Evolutionary conservation across 2,113 vertebrate genomes (phyloP).

Genomic region (Neomonachus schauinslandi): DNA sequence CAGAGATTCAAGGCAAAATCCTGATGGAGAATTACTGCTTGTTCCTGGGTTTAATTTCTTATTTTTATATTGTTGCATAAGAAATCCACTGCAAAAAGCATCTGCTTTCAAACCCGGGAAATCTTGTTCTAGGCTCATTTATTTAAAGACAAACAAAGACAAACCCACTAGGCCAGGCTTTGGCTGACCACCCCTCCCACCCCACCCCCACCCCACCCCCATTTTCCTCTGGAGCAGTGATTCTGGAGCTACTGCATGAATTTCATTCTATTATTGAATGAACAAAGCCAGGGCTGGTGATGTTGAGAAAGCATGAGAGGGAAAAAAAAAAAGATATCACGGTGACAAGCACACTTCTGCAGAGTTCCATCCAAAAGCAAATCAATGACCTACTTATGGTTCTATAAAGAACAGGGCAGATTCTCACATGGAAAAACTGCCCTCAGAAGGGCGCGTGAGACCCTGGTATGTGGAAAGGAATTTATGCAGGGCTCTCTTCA

Average conservation of each 20-base stretch:
- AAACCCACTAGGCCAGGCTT: neutral
- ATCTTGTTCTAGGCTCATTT: constrained; percentile 11
- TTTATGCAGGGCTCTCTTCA: constrained; percentile 32
- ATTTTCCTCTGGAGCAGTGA: neutral
- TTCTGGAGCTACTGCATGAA: neutral
- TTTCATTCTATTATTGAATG: constrained; percentile 46
- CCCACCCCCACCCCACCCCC: too few species aligned
- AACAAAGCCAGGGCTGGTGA: constrained; percentile 44
- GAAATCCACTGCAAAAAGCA: constrained; percentile 20
- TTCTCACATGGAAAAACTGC: constrained; percentile 34
- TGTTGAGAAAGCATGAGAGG: neutral
- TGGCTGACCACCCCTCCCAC: neutral
- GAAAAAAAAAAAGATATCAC: neutral
- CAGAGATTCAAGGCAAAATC: constrained; percentile 20
- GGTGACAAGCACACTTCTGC: neutral
- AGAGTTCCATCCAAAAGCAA: constrained; percentile 30
- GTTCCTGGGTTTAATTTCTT: constrained; percentile 25
- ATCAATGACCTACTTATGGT: constrained; percentile 8
- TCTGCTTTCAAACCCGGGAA: constrained; percentile 53
- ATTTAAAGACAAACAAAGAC: constrained; percentile 38
- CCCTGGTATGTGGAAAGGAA: constrained; percentile 57
- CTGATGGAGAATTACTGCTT: neutral
- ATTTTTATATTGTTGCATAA: constrained; percentile 52
- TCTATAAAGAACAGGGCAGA: constrained; percentile 6
- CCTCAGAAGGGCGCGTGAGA: neutral